Evolutionary conservation across 2,797 vertebrate species (phyloP).

Genomic region (Phalloptychus januarius): DNA sequence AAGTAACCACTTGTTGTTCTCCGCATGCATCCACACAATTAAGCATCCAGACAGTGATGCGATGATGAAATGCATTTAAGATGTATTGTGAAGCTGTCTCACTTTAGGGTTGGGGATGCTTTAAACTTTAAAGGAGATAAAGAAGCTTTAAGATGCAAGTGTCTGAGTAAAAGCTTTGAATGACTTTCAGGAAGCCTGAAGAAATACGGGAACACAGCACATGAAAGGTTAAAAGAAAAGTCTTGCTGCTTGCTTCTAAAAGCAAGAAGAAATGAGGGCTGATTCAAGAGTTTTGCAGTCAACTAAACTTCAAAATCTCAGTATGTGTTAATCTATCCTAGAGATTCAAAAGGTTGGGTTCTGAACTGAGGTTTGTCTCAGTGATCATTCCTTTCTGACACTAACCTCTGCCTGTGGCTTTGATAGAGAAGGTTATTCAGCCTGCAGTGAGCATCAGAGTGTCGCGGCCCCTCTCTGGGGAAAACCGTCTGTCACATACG

Average conservation of each 20-base stretch:
- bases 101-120: constrained; percentile 24
- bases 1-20: constrained; percentile 73
- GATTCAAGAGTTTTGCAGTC: background rate
- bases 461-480: constrained; percentile 36
- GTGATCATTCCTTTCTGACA: constrained; percentile 29
- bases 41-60: constrained; percentile 2
- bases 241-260: background rate
- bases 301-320: constrained; percentile 38
- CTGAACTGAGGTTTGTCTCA: constrained; percentile 16
- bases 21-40: constrained; percentile 6
- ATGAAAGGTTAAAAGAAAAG: background rate
- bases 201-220: background rate
- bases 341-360: constrained; percentile 29
- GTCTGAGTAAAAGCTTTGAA: constrained; percentile 7
- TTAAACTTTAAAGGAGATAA: constrained; percentile 46
- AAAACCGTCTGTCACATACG: constrained; percentile 50
- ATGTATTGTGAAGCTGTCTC: constrained; percentile 17
- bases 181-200: background rate
- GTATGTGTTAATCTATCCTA: constrained; percentile 52
- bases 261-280: background rate
- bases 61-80: constrained; percentile 37
- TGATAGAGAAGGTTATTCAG: constrained; percentile 36
- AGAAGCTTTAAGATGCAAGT: constrained; percentile 32
- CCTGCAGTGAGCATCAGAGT: constrained; percentile 47
- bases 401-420: constrained; percentile 42